These are phyloP conservation scores for Ormyrus thymus DNA, from an alignment of 2,888 invertebrate species.

Conservation along the genomic window DNA sequence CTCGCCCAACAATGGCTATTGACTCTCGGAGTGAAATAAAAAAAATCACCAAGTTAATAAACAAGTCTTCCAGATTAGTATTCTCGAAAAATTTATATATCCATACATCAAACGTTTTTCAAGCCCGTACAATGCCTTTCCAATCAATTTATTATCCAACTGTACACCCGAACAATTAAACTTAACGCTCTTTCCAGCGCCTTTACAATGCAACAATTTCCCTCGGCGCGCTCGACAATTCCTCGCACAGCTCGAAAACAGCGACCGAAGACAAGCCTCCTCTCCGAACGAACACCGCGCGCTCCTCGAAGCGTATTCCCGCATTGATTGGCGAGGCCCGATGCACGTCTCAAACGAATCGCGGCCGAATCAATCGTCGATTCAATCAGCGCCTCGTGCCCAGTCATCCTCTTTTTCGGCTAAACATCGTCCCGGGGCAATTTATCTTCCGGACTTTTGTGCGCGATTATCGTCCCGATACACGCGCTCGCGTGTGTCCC, in stretches of 20 bases:
- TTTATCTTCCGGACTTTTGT: conserved; percentile 48
- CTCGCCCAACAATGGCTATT: too few relatives aligned
- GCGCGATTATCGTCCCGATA: conserved; percentile 40
- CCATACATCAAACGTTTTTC: neutral
- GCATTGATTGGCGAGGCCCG: neutral
- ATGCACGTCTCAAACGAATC: neutral
- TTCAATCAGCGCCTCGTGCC: conserved; percentile 49
- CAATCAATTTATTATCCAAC: too few relatives aligned
- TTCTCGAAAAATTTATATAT: too few relatives aligned
- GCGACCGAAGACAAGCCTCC: too few relatives aligned
- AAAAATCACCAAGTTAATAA: too few relatives aligned
- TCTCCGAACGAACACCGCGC: neutral
- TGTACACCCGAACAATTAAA: too few relatives aligned
- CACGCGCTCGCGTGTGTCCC: conserved; percentile 20
- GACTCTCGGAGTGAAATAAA: too few relatives aligned
- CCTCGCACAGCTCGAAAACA: neutral
- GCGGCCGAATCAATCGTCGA: conserved; percentile 47
- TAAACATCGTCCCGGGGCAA: conserved; percentile 16
- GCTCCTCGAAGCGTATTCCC: neutral
- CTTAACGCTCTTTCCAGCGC: too few relatives aligned
- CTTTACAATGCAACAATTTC: too few relatives aligned
- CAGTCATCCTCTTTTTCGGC: conserved; percentile 35
- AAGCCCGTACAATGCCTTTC: too few relatives aligned
- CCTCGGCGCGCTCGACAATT: neutral
- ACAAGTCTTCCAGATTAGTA: too few relatives aligned